A percentile compares a stretch with the other conserved stretches of the same genome.
Evolutionary conservation across 1,140 invertebrate genomes (phyloP).

Genomic region (Hestina assimilis): DNA sequence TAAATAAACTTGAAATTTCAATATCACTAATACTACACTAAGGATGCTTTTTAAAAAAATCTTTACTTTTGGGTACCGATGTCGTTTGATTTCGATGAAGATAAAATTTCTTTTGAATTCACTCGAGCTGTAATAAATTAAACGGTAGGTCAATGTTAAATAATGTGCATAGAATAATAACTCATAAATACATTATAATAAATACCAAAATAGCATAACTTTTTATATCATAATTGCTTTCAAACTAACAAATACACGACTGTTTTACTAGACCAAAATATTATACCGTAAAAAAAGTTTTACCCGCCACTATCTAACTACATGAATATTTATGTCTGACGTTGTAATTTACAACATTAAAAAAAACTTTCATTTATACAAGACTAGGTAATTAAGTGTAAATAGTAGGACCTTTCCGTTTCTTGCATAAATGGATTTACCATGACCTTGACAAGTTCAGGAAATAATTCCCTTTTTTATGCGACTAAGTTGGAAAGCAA

Average conservation of each 20-base stretch:
- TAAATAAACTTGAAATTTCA: background rate
- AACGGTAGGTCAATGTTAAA: background rate
- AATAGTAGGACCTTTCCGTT: no score
- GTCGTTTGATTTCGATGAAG: conserved; percentile 38
- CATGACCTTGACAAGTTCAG: no score
- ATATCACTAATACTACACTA: conserved; percentile 24
- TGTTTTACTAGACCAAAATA: conserved; percentile 28
- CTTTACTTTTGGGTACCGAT: conserved; percentile 34
- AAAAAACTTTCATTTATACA: no score
- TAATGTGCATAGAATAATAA: background rate
- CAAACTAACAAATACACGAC: conserved; percentile 1
- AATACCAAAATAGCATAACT: background rate
- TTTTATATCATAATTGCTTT: background rate
- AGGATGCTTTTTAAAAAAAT: conserved; percentile 31
- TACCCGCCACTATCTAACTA: background rate
- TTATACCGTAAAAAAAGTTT: background rate
- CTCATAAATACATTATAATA: background rate
- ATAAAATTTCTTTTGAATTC: conserved; percentile 39
- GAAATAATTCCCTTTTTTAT: no score
- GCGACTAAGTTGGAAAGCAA: no score
- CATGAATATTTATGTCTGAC: conserved; percentile 16
- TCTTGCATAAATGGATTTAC: no score
- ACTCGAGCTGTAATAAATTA: conserved; percentile 19
- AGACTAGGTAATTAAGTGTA: no score
- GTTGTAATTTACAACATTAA: no score